A percentile compares a stretch with the other conserved stretches of the same genome.
phyloP scores from a whole-genome alignment of 2,797 vertebrate genomes.

The Sternarchorhynchus goeldii region DNA sequence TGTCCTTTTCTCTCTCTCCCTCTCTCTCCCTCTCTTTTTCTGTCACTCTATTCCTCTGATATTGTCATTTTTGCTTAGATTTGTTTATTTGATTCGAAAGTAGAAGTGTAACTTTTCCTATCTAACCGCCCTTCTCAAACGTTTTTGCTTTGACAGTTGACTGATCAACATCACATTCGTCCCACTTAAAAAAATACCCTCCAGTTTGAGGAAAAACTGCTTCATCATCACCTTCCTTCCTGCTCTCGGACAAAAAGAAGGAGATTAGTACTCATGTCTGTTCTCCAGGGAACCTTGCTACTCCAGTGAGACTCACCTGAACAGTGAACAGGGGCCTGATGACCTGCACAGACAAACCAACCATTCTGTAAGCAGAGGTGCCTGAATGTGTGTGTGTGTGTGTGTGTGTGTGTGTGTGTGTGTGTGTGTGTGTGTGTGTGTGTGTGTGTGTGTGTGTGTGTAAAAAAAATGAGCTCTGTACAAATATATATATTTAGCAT shows the following conservation, averaged over 20 bases:
- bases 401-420: no score
- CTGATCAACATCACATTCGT: neutral
- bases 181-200: neutral
- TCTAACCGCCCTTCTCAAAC: no score
- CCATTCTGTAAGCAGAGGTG: constrained; percentile 2
- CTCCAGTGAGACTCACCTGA: constrained; percentile 14
- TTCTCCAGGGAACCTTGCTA: constrained; percentile 34
- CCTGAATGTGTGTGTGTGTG: no score
- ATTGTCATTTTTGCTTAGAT: neutral
- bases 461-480: no score
- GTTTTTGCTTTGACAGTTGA: neutral
- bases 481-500: no score
- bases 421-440: no score
- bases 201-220: no score
- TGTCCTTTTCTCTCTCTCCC: constrained; percentile 48
- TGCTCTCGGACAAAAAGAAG: neutral
- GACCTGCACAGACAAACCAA: neutral
- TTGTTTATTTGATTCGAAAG: neutral
- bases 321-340: constrained; percentile 10
- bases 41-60: no score
- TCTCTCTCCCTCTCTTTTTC: neutral
- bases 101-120: constrained; percentile 5
- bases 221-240: no score
- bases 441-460: no score
- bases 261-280: constrained; percentile 32